Evolutionary conservation across 2,888 invertebrate genomes (phyloP), one percentile per base, ranked within the genome.

Genomic region (Periphyllus acericola): DNA sequence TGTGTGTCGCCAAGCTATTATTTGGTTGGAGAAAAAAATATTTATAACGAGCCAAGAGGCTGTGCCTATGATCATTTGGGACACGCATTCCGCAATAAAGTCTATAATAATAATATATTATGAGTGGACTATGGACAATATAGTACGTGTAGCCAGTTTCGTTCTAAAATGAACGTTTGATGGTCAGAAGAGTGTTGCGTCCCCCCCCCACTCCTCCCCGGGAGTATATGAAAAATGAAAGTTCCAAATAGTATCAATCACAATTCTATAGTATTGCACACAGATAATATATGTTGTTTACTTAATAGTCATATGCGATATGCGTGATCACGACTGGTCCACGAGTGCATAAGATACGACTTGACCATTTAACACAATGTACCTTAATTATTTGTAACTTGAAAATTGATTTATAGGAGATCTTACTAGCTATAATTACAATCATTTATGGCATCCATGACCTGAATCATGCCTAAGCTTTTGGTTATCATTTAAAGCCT

Each of bases 121-220:
- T 25, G 60, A 60, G 60, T 60, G 60, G 14, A 46, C n/a, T 60
- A 36, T 78, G 1, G 14, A 71, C n/a, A 14, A 46, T 46, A n/a
- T 71, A 29, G 32, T 34, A 82, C 29, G 82, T n/a, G 72, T 72
- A 82, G 82, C 72, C 52, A 3, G 82, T 82, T 25, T 71, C 82
- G 52, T 82, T 82, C 32, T 72, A 52, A 32, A 81, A 8, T n/a
- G 71, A 25, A 72, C 52, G 71, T 72, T 32, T 66, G 40, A 80
- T 19, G 66, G 66, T 66, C 36, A 66, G 40, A 36, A 80, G 55
- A 60, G 60, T 79, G 11, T 25, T 78, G 25, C 25, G 36, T n/a
- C 79, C 60, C 25, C n/a, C n/a, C n/a, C n/a, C n/a, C n/a, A n/a
- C n/a, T n/a, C n/a, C n/a, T n/a, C n/a, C n/a, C n/a, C 36, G 60